phyloP scores from a whole-genome alignment of 2,888 invertebrate genomes.

The Lasioglossum leucozonium region DNA sequence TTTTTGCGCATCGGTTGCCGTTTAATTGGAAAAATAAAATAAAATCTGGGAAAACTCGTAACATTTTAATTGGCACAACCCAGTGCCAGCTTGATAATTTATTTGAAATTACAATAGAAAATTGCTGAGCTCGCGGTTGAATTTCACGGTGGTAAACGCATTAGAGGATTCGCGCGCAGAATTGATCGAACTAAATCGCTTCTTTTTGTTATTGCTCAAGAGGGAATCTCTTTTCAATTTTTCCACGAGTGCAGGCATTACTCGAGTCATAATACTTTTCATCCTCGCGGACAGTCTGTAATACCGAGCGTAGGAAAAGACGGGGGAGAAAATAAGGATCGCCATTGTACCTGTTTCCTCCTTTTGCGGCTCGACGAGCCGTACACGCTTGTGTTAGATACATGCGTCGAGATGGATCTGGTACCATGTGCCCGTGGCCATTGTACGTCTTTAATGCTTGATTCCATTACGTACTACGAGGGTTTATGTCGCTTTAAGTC shows the following conservation, averaged over 20 bases:
- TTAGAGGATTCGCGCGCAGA: neutral
- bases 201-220: neutral
- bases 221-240: constrained; percentile 11
- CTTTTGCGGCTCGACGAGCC: neutral
- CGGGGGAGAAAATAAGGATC: neutral
- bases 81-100: neutral
- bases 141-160: neutral
- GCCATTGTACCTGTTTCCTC: neutral
- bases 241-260: neutral
- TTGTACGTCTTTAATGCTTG: constrained; percentile 15
- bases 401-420: neutral
- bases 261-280: constrained; percentile 21
- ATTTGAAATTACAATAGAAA: neutral
- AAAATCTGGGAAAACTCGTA: too few species aligned
- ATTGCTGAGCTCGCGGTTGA: neutral
- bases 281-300: constrained; percentile 4
- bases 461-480: constrained; percentile 16
- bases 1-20: neutral
- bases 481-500: constrained; percentile 4
- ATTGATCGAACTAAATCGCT: neutral
- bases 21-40: too few species aligned
- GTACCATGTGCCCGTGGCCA: neutral
- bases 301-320: neutral
- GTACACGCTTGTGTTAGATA: neutral
- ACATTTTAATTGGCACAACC: too few species aligned